Percentiles rank a stretch among this genome's conserved stretches.
These are phyloP conservation scores for Chaenogobius annularis DNA, from an alignment of 2,113 vertebrate species.

Conservation along the genomic window DNA sequence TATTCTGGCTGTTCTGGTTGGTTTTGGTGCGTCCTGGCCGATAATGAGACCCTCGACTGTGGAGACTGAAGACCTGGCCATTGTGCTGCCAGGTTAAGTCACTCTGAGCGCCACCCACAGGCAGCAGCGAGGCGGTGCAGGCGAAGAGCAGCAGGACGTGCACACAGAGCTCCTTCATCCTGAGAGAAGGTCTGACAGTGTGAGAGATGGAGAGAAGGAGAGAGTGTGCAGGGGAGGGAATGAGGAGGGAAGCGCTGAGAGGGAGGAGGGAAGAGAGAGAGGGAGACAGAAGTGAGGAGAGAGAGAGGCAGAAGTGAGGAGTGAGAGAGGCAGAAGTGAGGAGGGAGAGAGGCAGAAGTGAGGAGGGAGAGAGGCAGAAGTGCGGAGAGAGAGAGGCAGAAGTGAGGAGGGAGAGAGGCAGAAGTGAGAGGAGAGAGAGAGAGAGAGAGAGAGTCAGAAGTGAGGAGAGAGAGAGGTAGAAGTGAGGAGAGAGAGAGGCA, in stretches of 20 bases:
- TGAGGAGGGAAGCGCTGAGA: neutral
- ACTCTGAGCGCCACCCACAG: conserved; percentile 68
- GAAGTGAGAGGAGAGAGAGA: too few relatives aligned
- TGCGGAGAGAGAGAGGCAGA: too few relatives aligned
- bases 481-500: too few relatives aligned
- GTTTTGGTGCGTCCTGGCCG: conserved; percentile 73
- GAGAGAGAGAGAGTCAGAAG: too few relatives aligned
- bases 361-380: too few relatives aligned
- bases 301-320: too few relatives aligned
- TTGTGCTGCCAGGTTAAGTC: conserved; percentile 88
- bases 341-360: too few relatives aligned
- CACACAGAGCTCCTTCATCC: neutral
- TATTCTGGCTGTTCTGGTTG: conserved; percentile 27
- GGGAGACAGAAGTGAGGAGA: neutral
- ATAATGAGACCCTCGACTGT: conserved; percentile 84
- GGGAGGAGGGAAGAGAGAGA: neutral
- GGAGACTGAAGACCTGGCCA: conserved; percentile 87
- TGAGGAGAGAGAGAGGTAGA: too few relatives aligned
- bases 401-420: too few relatives aligned
- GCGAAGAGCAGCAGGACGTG: conserved; percentile 53
- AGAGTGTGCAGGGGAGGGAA: neutral
- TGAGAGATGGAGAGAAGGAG: neutral
- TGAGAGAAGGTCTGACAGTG: neutral
- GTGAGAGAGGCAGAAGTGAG: too few relatives aligned
- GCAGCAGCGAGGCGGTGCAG: conserved; percentile 46